Evolutionary conservation across 2,888 invertebrate species (phyloP), one percentile per base, ranked within the genome.

Genomic region (Rhamphomyia laevipes): DNA sequence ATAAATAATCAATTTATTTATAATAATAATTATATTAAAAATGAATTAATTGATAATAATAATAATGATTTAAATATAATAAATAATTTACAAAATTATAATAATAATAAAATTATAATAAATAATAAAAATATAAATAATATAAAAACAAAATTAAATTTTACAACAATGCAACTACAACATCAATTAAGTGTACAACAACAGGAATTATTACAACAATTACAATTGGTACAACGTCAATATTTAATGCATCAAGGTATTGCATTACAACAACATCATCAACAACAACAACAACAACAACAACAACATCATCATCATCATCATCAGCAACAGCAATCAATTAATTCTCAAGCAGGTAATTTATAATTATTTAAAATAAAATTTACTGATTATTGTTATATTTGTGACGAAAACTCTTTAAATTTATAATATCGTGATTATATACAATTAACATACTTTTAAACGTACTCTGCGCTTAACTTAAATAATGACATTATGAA

Each of bases 201-300:
- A 51, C 62, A 62, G 50, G 63, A 63, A 50, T 51, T 63, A 9
- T 58, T 62, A 33, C 63, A 62, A 31, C 62, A 63, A 49, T 52
- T 63, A 31, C 63, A 63, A 51, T 46, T 62, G 13, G 59, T 62
- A 4, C 63, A 63, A 48, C 54, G 62, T 17, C 63, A 62, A 45
- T 63, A 63, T 57, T 53, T 63, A 21, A 59, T 62, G 56, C 61
- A 62, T 52, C 62, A 63, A 48, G 62, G 62, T 51, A 57, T 57
- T 10, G 53, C 56, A 40, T 52, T 56, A 18, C 55, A 57, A 33
- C 55, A 56, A 35, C 51, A 38, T 10, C 46, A 47, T 12, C 40
- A 30, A 13, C 46, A 47, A 9, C 43, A 31, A 12, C 43, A 44
- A 6, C 44, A 44, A n/a, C 45, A 45, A 13, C 42, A 42, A 1